These are phyloP conservation scores for Girardia tigrina DNA, from an alignment of 2,888 invertebrate genomes.

Conservation along the genomic window DNA sequence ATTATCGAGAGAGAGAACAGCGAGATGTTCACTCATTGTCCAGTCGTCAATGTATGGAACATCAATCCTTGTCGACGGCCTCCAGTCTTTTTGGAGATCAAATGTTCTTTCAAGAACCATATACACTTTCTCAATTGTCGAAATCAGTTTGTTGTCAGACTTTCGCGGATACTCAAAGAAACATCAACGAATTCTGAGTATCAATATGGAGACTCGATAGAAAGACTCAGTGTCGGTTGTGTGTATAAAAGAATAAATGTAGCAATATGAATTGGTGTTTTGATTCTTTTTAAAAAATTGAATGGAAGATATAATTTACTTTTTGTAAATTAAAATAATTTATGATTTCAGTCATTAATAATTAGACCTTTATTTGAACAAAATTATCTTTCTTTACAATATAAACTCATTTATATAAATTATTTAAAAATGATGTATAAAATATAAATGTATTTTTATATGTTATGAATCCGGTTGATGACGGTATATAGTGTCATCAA, in stretches of 20 bases:
- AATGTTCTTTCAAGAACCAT: background rate
- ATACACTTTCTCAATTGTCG: background rate
- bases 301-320: too few relatives aligned
- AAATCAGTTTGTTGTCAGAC: background rate
- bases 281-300: too few relatives aligned
- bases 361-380: too few relatives aligned
- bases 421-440: too few relatives aligned
- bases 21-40: background rate
- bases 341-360: too few relatives aligned
- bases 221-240: background rate
- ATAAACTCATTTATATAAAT: too few relatives aligned
- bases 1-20: background rate
- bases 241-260: background rate
- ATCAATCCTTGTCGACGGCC: conserved; percentile 18
- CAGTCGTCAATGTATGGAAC: background rate
- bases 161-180: background rate
- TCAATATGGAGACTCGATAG: background rate
- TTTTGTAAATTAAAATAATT: too few relatives aligned
- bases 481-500: too few relatives aligned
- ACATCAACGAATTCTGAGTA: background rate
- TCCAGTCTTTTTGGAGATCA: background rate
- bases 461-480: too few relatives aligned
- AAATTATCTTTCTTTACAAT: too few relatives aligned
- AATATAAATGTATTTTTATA: too few relatives aligned
- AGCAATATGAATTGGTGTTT: too few relatives aligned